Evolutionary conservation across 2,888 invertebrate species (phyloP).

Genomic region (Drosophila kanekoi): DNA sequence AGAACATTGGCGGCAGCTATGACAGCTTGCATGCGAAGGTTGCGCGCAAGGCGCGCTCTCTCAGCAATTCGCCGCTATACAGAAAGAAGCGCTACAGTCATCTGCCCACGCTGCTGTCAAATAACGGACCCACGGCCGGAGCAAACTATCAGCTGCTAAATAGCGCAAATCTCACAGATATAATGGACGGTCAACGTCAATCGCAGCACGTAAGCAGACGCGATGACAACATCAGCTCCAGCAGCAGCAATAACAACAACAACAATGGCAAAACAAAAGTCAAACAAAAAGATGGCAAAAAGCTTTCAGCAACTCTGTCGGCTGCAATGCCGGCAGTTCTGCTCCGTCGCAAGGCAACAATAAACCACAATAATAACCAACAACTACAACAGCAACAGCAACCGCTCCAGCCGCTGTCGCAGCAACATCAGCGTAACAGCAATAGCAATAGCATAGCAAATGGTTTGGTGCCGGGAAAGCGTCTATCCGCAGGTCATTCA

Average conservation of each 20-base stretch:
- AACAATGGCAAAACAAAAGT: conserved; percentile 45
- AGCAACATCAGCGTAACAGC: conserved; percentile 34
- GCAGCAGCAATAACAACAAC: conserved; percentile 24
- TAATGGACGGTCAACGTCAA: conserved; percentile 70
- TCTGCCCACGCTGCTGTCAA: conserved; percentile 71
- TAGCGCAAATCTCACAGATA: conserved; percentile 65
- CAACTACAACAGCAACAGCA: conserved; percentile 41
- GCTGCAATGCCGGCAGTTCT: conserved; percentile 71
- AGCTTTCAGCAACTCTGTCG: conserved; percentile 64
- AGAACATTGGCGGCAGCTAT: conserved; percentile 34
- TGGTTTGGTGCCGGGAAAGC: conserved; percentile 69
- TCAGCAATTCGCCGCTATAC: conserved; percentile 83
- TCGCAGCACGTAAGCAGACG: conserved; percentile 82
- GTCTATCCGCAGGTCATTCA: conserved; percentile 75
- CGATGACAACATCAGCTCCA: conserved; percentile 55
- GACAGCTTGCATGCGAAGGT: conserved; percentile 59
- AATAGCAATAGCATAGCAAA: conserved; percentile 72
- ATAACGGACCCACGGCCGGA: conserved; percentile 60
- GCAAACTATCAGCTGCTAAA: conserved; percentile 72
- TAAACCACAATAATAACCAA: conserved; percentile 40
- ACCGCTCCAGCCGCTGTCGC: conserved; percentile 34
- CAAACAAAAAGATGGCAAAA: conserved; percentile 67
- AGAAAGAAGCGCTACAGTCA: conserved; percentile 80
- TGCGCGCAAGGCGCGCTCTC: conserved; percentile 81
- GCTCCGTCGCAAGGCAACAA: conserved; percentile 61